Evolutionary conservation across 2,888 invertebrate species (phyloP).

Genomic region (Phaedon cochleariae): DNA sequence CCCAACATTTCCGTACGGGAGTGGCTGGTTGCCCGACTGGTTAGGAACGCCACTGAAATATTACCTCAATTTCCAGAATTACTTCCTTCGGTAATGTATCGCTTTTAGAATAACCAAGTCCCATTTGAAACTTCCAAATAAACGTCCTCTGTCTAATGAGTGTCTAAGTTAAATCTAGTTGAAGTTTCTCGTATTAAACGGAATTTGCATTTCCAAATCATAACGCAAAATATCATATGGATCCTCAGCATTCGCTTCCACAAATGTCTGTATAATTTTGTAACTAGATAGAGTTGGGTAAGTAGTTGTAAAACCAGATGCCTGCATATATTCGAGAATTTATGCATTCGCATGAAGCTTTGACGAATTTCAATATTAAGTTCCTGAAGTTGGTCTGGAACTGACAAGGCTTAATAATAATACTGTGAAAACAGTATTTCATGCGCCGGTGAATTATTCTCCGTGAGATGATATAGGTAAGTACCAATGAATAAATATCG

Average conservation of each 20-base stretch:
- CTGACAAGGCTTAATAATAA: background rate
- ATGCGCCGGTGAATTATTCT: too few species aligned
- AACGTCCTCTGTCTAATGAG: slow-evolving; percentile 10
- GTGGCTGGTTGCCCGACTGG: too few species aligned
- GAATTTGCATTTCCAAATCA: slow-evolving; percentile 12
- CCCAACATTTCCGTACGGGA: too few species aligned
- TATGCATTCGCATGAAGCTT: background rate
- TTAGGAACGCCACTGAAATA: too few species aligned
- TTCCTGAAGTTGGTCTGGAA: background rate
- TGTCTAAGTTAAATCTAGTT: slow-evolving; percentile 9
- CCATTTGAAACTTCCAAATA: background rate
- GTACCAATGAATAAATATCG: too few species aligned
- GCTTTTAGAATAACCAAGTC: background rate
- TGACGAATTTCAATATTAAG: background rate
- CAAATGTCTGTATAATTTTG: slow-evolving; percentile 2
- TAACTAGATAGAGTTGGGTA: background rate
- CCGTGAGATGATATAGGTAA: too few species aligned
- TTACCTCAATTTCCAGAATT: background rate
- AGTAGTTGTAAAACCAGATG: background rate
- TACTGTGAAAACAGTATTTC: too few species aligned
- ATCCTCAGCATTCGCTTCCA: slow-evolving; percentile 1
- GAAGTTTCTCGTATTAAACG: slow-evolving; percentile 12
- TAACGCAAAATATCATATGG: slow-evolving; percentile 4
- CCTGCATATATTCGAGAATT: background rate
- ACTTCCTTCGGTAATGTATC: background rate